Evolutionary conservation across 2,888 invertebrate species (phyloP).

Genomic region (Drosophila anomalata): DNA sequence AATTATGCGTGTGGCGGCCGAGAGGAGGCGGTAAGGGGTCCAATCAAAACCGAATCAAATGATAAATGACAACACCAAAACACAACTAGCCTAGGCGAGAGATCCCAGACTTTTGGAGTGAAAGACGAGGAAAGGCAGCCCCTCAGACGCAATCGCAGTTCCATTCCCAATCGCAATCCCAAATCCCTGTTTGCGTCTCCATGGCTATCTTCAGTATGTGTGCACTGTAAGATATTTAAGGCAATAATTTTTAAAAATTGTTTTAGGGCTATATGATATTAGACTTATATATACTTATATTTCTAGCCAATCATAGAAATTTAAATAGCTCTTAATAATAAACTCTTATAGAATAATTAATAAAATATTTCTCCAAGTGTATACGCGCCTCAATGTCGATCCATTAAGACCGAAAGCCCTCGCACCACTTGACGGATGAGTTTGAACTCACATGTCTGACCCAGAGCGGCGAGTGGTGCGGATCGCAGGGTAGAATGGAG

Average conservation of each 20-base stretch:
- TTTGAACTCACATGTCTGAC: slow-evolving; percentile 83
- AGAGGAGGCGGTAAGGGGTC: slow-evolving; percentile 39
- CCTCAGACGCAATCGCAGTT: slow-evolving; percentile 12
- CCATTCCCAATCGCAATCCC: slow-evolving; percentile 32
- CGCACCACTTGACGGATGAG: slow-evolving; percentile 82
- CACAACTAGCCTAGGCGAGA: slow-evolving; percentile 69
- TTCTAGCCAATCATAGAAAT: too few species aligned
- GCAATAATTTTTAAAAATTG: not conserved
- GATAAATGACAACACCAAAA: slow-evolving; percentile 81
- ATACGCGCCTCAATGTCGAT: slow-evolving; percentile 64
- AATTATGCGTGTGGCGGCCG: slow-evolving; percentile 62
- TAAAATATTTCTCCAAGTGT: slow-evolving; percentile 18
- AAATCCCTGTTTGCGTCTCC: slow-evolving; percentile 28
- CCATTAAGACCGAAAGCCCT: slow-evolving; percentile 72
- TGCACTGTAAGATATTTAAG: slow-evolving; percentile 2
- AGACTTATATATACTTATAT: too few species aligned
- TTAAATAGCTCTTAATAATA: too few species aligned
- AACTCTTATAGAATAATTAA: not conserved
- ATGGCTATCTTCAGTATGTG: slow-evolving; percentile 38
- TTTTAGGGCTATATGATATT: too few species aligned
- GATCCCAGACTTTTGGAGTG: slow-evolving; percentile 22
- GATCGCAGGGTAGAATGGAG: slow-evolving; percentile 31
- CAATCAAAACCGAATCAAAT: slow-evolving; percentile 81
- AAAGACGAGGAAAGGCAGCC: slow-evolving; percentile 27
- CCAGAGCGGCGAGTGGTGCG: slow-evolving; percentile 51